phyloP scores from a whole-genome alignment of 2,797 vertebrate genomes.

The Rachycentron canadum region DNA sequence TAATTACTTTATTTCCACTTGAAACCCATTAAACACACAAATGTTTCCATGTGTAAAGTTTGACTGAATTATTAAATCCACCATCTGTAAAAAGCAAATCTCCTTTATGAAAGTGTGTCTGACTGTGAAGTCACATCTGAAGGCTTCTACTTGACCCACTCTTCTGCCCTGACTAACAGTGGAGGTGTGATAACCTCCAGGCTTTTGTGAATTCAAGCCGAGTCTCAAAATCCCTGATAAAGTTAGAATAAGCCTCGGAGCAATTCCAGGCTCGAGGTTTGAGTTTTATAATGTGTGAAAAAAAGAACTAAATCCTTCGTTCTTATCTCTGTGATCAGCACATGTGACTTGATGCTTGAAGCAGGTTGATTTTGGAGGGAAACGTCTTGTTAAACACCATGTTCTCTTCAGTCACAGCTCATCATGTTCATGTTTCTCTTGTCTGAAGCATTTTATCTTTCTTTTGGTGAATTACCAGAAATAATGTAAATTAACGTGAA shows the following conservation, averaged over 20 bases:
- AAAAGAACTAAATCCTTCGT: not conserved
- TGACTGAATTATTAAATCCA: constrained; percentile 6
- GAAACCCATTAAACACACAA: not conserved
- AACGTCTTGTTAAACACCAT: too few species aligned
- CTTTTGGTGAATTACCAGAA: too few species aligned
- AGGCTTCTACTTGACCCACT: not conserved
- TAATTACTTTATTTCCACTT: not conserved
- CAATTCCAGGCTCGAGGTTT: not conserved
- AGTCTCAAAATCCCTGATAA: constrained; percentile 6
- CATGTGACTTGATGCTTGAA: not conserved
- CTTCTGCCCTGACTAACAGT: not conserved
- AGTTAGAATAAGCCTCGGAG: constrained; percentile 20
- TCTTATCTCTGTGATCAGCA: constrained; percentile 6
- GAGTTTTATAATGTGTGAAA: not conserved
- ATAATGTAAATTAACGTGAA: too few species aligned
- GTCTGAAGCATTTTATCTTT: too few species aligned
- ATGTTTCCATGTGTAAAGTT: not conserved
- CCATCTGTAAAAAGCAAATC: too few species aligned
- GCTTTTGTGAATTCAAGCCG: not conserved
- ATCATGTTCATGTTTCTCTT: too few species aligned
- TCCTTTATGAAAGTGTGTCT: not conserved
- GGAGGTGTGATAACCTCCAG: constrained; percentile 12
- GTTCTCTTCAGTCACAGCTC: too few species aligned
- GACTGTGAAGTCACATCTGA: not conserved
- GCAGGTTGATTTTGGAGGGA: not conserved